Conservation (phyloP, 2,797 vertebrate genomes). For the Lutjanus argentimaculatus region DNA sequence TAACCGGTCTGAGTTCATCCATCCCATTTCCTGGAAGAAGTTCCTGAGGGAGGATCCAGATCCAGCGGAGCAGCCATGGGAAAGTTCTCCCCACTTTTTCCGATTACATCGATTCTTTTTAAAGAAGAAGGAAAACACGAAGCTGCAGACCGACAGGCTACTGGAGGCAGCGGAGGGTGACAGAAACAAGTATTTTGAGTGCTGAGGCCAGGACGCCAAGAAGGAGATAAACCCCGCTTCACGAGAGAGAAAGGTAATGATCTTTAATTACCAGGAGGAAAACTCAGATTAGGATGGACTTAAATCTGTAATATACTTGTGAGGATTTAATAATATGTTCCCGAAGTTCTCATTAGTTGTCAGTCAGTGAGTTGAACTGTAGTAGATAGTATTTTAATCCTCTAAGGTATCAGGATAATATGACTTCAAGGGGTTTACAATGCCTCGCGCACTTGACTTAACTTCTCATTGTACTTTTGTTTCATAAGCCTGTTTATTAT, state of each 20-base stretch:
- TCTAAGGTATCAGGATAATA: neutral
- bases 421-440: neutral
- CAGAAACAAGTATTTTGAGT: neutral
- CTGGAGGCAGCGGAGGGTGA: slow-evolving; percentile 11
- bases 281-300: neutral
- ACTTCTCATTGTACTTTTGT: neutral
- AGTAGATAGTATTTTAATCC: neutral
- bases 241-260: slow-evolving; percentile 75
- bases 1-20: slow-evolving; percentile 65
- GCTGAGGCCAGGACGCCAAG: slow-evolving; percentile 3
- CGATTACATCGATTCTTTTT: slow-evolving; percentile 72
- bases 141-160: neutral
- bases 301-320: neutral
- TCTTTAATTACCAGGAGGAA: too few species aligned
- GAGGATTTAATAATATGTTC: neutral
- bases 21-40: slow-evolving; percentile 85
- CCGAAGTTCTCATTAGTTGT: neutral
- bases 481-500: neutral
- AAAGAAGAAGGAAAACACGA: slow-evolving; percentile 49
- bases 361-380: neutral
- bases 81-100: slow-evolving; percentile 84
- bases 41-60: slow-evolving; percentile 86
- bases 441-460: neutral
- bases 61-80: slow-evolving; percentile 77
- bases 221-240: slow-evolving; percentile 56